phyloP scores from a whole-genome alignment of 2,888 invertebrate genomes.

The Spatulosminthurus flaviceps region DNA sequence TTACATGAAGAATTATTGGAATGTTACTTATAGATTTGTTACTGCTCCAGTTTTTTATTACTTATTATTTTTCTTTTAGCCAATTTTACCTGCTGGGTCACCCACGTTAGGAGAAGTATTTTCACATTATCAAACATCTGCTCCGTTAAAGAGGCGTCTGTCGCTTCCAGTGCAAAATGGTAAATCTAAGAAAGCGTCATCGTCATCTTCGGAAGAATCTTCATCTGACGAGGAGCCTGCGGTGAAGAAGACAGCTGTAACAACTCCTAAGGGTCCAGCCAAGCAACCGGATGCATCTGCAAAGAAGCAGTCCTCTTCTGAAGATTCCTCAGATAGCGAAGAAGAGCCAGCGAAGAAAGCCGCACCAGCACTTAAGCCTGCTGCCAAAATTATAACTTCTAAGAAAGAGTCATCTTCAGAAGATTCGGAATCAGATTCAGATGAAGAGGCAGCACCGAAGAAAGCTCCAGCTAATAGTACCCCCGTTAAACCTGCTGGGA shows the following conservation, averaged over 20 bases:
- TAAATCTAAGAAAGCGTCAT: constrained; percentile 49
- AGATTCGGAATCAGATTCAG: constrained; percentile 58
- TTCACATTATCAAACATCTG: constrained; percentile 68
- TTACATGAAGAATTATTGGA: too few species aligned
- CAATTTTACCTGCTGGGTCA: constrained; percentile 72
- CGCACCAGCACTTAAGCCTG: constrained; percentile 46
- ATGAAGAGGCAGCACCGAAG: constrained; percentile 64
- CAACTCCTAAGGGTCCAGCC: constrained; percentile 64
- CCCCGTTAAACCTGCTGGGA: constrained; percentile 63
- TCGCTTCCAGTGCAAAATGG: constrained; percentile 51
- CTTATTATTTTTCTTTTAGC: too few species aligned
- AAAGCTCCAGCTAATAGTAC: constrained; percentile 60
- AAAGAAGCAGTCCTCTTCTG: constrained; percentile 39
- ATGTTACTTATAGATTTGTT: too few species aligned
- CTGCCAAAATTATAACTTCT: constrained; percentile 48
- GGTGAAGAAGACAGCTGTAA: constrained; percentile 36
- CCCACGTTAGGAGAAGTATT: constrained; percentile 74
- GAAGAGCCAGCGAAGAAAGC: constrained; percentile 60
- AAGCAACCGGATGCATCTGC: constrained; percentile 65
- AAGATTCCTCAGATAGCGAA: constrained; percentile 53
- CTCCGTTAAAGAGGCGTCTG: constrained; percentile 59
- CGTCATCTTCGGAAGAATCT: constrained; percentile 43
- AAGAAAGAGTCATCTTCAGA: constrained; percentile 51
- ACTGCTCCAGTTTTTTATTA: too few species aligned
- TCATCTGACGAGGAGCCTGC: constrained; percentile 27